phyloP scores from a whole-genome alignment of 2,888 invertebrate genomes.

The Drosophila fulvimacula region DNA sequence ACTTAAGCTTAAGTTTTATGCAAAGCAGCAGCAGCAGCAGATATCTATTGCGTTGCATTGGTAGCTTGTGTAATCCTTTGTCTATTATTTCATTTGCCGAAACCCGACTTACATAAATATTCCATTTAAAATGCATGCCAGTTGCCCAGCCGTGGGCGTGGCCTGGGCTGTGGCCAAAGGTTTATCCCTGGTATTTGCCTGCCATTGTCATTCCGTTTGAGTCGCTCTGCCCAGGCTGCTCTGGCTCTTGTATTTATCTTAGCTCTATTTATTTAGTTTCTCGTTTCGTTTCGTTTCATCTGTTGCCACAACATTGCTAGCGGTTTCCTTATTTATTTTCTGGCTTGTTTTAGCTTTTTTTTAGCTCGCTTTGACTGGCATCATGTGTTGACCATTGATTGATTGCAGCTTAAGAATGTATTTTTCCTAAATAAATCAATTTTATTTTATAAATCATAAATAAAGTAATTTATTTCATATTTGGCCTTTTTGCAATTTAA shows the following conservation, averaged over 20 bases:
- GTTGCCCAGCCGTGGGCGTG: constrained; percentile 1
- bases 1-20: constrained; percentile 75
- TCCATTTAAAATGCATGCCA: constrained; percentile 73
- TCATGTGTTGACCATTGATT: constrained; percentile 71
- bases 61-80: constrained; percentile 67
- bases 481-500: neutral
- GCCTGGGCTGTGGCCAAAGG: constrained; percentile 31
- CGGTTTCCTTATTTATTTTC: constrained; percentile 54
- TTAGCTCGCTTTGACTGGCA: constrained; percentile 67
- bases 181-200: constrained; percentile 40
- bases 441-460: constrained; percentile 33
- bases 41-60: constrained; percentile 28
- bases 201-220: constrained; percentile 50
- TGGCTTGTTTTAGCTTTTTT: constrained; percentile 29
- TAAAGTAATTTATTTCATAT: constrained; percentile 21
- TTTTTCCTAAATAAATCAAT: neutral
- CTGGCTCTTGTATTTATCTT: constrained; percentile 42
- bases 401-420: constrained; percentile 52
- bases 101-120: constrained; percentile 73
- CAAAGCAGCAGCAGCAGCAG: constrained; percentile 63
- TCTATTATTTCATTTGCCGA: constrained; percentile 72
- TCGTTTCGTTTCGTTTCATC: constrained; percentile 27
- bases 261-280: constrained; percentile 46
- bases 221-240: constrained; percentile 1
- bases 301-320: constrained; percentile 33